Conservation (phyloP, 2,888 invertebrate genomes). For the Leptarthrus brevirostris region DNA sequence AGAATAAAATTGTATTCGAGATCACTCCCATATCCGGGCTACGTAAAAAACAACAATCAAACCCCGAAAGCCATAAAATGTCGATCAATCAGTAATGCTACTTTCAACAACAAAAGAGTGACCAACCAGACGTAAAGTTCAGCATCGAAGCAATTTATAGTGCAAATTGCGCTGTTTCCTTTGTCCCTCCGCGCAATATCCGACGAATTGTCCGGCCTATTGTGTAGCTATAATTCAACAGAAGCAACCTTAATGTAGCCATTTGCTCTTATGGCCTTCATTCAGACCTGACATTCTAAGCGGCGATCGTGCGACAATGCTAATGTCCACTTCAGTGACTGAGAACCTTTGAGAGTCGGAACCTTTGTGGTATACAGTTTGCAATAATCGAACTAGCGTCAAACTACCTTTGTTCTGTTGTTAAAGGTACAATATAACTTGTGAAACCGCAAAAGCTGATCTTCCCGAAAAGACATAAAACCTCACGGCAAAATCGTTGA, state of each 20-base stretch:
- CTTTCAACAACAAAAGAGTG: no score
- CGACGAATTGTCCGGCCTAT: not conserved
- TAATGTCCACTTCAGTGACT: not conserved
- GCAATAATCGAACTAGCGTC: not conserved
- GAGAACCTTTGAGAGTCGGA: not conserved
- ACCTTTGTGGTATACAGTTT: not conserved
- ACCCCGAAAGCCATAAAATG: not conserved
- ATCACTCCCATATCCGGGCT: no score
- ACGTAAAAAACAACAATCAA: no score
- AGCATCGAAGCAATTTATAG: not conserved
- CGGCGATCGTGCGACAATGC: conserved; percentile 3
- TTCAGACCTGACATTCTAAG: not conserved
- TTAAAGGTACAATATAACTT: not conserved
- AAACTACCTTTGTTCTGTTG: no score
- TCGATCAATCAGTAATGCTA: not conserved
- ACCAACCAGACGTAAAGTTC: not conserved
- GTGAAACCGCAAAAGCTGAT: not conserved
- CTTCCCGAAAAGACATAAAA: not conserved
- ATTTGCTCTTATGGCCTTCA: conserved; percentile 3
- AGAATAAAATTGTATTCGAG: no score
- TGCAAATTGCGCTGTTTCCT: not conserved
- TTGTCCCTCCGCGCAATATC: not conserved
- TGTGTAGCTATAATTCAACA: not conserved
- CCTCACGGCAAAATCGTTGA: conserved; percentile 15
- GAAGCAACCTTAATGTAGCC: not conserved